Evolutionary conservation across 2,113 vertebrate genomes (phyloP).

Genomic region (Crocuta crocuta): DNA sequence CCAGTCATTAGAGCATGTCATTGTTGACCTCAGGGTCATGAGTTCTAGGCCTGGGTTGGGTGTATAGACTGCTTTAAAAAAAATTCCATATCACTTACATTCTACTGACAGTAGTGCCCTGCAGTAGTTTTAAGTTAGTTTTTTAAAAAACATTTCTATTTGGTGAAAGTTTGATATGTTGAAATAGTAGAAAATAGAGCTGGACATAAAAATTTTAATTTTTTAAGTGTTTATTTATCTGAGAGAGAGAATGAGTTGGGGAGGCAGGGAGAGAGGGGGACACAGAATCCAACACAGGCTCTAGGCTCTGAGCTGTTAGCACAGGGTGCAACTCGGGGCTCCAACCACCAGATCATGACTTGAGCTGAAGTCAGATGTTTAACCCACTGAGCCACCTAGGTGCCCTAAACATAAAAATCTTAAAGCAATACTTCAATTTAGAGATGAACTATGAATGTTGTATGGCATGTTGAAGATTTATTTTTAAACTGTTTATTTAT

Average conservation of each 20-base stretch:
- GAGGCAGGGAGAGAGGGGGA: too few relatives aligned
- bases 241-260: too few relatives aligned
- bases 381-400: too few relatives aligned
- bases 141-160: neutral
- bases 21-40: neutral
- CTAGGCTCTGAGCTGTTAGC: too few relatives aligned
- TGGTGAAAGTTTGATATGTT: neutral
- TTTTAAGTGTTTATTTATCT: too few relatives aligned
- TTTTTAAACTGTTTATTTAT: too few relatives aligned
- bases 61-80: too few relatives aligned
- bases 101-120: neutral
- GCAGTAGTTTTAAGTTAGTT: neutral
- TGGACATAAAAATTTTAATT: neutral
- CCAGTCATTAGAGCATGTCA: neutral
- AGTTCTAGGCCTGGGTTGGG: neutral
- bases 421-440: constrained; percentile 9
- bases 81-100: neutral
- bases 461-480: too few relatives aligned
- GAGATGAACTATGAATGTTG: neutral
- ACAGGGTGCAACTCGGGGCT: too few relatives aligned
- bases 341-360: too few relatives aligned
- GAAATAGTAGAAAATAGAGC: neutral
- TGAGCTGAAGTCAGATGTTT: too few relatives aligned
- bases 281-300: too few relatives aligned
- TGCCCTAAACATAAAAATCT: neutral